phyloP scores from a whole-genome alignment of 2,113 vertebrate genomes.

The Bambusicola thoracicus region DNA sequence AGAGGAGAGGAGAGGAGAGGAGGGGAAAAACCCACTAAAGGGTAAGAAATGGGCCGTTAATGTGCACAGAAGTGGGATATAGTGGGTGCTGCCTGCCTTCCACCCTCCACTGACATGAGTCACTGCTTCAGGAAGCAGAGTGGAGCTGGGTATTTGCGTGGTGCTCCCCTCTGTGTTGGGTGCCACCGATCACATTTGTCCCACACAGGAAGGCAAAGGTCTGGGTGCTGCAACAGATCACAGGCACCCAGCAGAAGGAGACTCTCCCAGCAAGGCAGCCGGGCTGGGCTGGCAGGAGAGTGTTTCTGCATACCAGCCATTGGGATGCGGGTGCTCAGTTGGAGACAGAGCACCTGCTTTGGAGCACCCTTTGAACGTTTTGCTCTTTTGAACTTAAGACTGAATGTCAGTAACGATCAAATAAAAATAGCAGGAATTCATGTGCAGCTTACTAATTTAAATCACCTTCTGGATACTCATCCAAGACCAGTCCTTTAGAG shows the following conservation, averaged over 20 bases:
- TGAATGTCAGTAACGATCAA: neutral
- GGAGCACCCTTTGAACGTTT: neutral
- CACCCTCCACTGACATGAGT: fast-evolving
- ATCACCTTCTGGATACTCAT: neutral
- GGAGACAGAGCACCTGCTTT: neutral
- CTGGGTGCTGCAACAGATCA: neutral
- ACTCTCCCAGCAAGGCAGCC: neutral
- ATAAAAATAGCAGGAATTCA: neutral
- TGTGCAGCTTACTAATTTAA: neutral
- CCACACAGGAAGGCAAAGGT: neutral
- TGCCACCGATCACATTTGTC: fast-evolving
- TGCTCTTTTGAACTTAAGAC: neutral
- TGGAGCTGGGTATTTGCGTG: fast-evolving
- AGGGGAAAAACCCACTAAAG: neutral
- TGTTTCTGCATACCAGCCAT: neutral
- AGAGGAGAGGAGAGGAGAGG: no score
- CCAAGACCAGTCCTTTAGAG: neutral
- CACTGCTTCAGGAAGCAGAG: neutral
- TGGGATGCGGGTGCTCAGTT: neutral
- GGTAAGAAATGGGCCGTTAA: neutral
- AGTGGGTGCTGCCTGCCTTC: neutral
- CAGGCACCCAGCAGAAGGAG: neutral
- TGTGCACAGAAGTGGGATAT: neutral
- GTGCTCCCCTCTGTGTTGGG: neutral
- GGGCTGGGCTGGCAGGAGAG: fast-evolving